Evolutionary conservation across 1,140 invertebrate genomes (phyloP).

Genomic region (Arctopsyche grandis): DNA sequence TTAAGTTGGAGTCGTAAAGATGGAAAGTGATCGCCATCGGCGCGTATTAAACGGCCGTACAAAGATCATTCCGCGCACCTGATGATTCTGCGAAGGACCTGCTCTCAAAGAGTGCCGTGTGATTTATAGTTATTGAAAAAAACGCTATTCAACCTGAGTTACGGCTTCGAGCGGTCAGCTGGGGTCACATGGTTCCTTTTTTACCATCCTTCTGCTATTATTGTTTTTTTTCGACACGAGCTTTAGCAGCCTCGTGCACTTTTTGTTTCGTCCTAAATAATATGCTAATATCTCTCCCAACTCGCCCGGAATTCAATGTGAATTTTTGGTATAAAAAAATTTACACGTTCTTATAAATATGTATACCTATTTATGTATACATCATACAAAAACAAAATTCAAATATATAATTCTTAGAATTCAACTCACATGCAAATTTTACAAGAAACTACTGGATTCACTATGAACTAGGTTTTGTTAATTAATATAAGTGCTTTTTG

Average conservation of each 20-base stretch:
- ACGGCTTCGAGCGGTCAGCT: background rate
- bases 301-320: background rate
- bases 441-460: too few relatives aligned
- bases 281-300: background rate
- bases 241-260: too few relatives aligned
- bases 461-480: too few relatives aligned
- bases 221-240: too few relatives aligned
- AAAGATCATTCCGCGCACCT: background rate
- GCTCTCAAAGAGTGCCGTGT: constrained; percentile 15
- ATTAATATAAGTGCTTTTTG: too few relatives aligned
- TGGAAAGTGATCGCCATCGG: too few relatives aligned
- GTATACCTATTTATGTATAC: too few relatives aligned
- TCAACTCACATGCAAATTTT: too few relatives aligned
- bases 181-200: constrained; percentile 6
- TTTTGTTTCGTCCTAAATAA: background rate
- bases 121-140: constrained; percentile 20
- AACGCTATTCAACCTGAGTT: constrained; percentile 10
- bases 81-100: constrained; percentile 11
- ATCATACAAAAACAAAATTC: too few relatives aligned
- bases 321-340: background rate
- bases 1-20: too few relatives aligned
- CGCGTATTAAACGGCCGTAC: background rate
- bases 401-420: too few relatives aligned
- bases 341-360: too few relatives aligned
- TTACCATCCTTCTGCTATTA: background rate